Evolutionary conservation across 2,888 invertebrate species (phyloP).

Genomic region (Clitarchus hookeri): DNA sequence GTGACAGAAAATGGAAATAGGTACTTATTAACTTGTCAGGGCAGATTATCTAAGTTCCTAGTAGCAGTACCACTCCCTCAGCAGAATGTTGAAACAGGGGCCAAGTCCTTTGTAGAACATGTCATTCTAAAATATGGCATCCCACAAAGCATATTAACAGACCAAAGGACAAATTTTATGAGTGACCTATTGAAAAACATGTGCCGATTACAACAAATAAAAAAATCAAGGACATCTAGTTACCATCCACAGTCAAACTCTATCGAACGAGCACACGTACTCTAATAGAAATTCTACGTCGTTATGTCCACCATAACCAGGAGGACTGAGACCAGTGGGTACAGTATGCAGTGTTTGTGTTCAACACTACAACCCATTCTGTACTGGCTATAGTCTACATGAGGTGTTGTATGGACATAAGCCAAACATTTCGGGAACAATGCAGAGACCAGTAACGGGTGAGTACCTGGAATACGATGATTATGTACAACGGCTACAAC

Average conservation of each 20-base stretch:
- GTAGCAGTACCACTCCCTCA: neutral
- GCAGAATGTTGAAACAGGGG: constrained; percentile 30
- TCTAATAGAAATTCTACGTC: constrained; percentile 8
- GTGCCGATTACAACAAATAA: constrained; percentile 34
- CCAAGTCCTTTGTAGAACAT: constrained; percentile 27
- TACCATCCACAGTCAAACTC: constrained; percentile 39
- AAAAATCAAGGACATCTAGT: constrained; percentile 33
- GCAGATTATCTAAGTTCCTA: neutral
- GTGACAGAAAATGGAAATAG: neutral
- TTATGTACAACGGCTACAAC: no score
- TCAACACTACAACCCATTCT: constrained; percentile 23
- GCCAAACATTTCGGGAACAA: constrained; percentile 11
- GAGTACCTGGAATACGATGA: no score
- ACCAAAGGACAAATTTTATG: constrained; percentile 35
- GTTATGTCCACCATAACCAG: neutral
- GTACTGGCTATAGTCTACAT: constrained; percentile 17
- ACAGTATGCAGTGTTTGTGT: constrained; percentile 19
- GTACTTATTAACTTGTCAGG: constrained; percentile 12
- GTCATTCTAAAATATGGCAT: constrained; percentile 37
- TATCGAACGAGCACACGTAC: neutral
- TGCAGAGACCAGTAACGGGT: neutral
- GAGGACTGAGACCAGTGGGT: constrained; percentile 4
- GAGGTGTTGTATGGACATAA: constrained; percentile 22
- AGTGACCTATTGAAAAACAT: constrained; percentile 37
- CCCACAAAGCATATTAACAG: constrained; percentile 30